Evolutionary conservation across 2,113 vertebrate species (phyloP), one percentile per base, ranked within the genome.

Genomic region (Tauraco erythrolophus): DNA sequence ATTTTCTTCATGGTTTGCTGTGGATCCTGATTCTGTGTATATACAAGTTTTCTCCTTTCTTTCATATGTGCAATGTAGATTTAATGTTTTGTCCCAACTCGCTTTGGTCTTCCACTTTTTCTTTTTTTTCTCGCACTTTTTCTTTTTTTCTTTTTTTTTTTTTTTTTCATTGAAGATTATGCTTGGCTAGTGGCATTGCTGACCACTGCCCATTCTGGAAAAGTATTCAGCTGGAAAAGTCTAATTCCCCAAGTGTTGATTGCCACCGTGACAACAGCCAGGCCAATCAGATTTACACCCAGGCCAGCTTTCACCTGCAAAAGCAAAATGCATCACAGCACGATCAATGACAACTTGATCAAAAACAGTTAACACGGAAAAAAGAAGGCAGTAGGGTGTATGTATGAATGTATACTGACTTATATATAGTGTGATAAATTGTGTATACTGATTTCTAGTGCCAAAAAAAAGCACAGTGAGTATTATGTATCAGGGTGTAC

Each of bases 201-300:
- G 85, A 97, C 96, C 33, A 84, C 69, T 8, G 99, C 99, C 99
- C 99, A 99, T 79, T 96, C 97, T 33, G 99, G 99, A 83, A 99
- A 99, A 61, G 98, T 98, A 11, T 98, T 97, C 97, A 99, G 96
- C 82, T 99, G 98, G 97, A 99, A 99, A 58, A 99, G 99, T 28
- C 98, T 99, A 48, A 98, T 98, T 31, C 99, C 99, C 99, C 99
- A 99, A 0, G 99, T 99, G 86, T 98, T 99, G 97, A 99, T 99
- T 85, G 99, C 99, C 96, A 99, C 97, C 98, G 98, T 99, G 72
- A 99, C 99, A 70, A 99, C 99, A n/a, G 98, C 98, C 82, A 99
- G 97, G 3, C 99, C 99, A 41, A 99, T 99, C 82, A 99, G 97
- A 89, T 99, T 99, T 95, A 99, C 99, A 64, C 99, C 99, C 8